phyloP scores from a whole-genome alignment of 2,797 vertebrate genomes.

The Vespertilio murinus region DNA sequence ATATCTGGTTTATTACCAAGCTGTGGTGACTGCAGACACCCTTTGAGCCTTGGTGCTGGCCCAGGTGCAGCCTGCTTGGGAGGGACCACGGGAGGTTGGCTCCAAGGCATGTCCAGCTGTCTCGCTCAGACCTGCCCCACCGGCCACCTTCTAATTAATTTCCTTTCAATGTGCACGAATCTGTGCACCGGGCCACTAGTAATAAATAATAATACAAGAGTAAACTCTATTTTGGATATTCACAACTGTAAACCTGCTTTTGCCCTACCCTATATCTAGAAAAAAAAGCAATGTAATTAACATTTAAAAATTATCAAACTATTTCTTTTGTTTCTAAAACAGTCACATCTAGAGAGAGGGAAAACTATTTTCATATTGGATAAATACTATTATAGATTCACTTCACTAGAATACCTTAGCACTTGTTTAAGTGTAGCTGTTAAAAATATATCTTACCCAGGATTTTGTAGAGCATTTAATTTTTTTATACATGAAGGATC shows the following conservation, averaged over 20 bases:
- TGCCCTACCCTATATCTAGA: neutral
- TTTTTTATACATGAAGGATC: neutral
- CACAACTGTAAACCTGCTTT: neutral
- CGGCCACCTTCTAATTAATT: no score
- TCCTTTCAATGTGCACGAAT: no score
- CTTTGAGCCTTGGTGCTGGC: no score
- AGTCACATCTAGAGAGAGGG: neutral
- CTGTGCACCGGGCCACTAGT: no score
- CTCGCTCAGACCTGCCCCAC: no score
- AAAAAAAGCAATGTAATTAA: constrained; percentile 37
- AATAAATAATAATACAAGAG: no score
- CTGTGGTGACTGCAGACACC: no score
- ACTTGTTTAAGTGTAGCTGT: constrained; percentile 22
- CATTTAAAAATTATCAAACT: constrained; percentile 31
- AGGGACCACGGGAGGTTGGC: no score
- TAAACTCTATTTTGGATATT: no score
- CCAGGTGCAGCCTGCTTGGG: no score
- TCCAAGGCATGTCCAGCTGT: no score
- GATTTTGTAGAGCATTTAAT: neutral
- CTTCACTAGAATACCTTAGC: constrained; percentile 15
- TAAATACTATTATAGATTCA: neutral
- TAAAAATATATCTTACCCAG: neutral
- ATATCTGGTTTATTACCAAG: no score
- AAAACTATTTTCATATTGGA: constrained; percentile 28
- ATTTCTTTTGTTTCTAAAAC: constrained; percentile 29